Conservation (phyloP, 1,140 invertebrate genomes). For the Drosophila pseudoobscura region DNA sequence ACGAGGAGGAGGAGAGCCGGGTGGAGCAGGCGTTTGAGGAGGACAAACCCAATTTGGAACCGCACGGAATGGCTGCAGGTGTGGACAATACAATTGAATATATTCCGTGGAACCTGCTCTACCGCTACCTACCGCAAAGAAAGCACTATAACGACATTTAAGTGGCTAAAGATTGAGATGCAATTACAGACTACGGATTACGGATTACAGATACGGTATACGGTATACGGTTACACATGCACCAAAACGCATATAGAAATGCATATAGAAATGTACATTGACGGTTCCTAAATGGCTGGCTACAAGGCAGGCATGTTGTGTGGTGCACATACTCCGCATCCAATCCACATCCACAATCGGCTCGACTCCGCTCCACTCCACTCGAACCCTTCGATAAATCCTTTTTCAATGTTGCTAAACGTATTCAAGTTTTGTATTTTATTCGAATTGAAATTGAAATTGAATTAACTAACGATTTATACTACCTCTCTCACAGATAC, state of each 20-base stretch:
- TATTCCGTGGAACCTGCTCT: constrained; percentile 65
- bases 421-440: constrained; percentile 58
- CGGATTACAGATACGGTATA: constrained; percentile 34
- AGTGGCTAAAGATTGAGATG: constrained; percentile 29
- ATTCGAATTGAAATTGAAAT: constrained; percentile 45
- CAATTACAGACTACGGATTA: constrained; percentile 28
- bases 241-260: constrained; percentile 11
- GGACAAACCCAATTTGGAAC: constrained; percentile 50
- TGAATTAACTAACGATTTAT: constrained; percentile 60
- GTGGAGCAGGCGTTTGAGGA: constrained; percentile 30
- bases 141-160: constrained; percentile 66
- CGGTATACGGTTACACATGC: constrained; percentile 15
- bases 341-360: too few relatives aligned
- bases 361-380: too few relatives aligned
- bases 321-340: constrained; percentile 59
- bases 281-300: constrained; percentile 77
- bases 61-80: constrained; percentile 7
- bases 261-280: constrained; percentile 69
- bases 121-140: constrained; percentile 56
- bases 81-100: constrained; percentile 50
- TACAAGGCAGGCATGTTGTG: constrained; percentile 74
- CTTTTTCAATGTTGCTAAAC: constrained; percentile 37
- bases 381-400: constrained; percentile 37
- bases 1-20: constrained; percentile 8
- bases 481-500: constrained; percentile 73